A percentile compares a stretch with the other conserved stretches of the same genome.
These are phyloP conservation scores for Pentamera pediparva DNA, from an alignment of 53 echinoderm and acorn worm species.

Conservation along the genomic window DNA sequence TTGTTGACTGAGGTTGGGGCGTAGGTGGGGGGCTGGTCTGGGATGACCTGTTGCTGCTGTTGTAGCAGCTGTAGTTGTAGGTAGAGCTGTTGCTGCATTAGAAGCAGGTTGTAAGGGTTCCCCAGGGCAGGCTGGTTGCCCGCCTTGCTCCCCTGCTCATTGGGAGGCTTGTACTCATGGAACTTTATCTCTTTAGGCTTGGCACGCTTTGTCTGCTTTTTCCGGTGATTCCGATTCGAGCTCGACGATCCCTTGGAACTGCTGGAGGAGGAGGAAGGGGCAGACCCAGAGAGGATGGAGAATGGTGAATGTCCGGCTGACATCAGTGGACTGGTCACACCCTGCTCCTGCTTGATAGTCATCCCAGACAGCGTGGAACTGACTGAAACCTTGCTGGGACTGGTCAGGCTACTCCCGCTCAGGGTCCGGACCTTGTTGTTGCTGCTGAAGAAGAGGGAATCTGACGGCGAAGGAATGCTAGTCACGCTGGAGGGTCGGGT, in stretches of 20 bases:
- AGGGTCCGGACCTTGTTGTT: conserved; percentile 34
- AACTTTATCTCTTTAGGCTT: conserved; percentile 99
- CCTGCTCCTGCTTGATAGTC: conserved; percentile 75
- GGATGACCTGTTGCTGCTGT: conserved; percentile 83
- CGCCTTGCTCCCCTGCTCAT: conserved; percentile 71
- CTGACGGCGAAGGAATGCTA: conserved; percentile 69
- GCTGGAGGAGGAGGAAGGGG: conserved; percentile 40
- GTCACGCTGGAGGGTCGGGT: conserved; percentile 28
- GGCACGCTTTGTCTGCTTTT: conserved; percentile 83
- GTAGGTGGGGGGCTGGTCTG: conserved; percentile 40
- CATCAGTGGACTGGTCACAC: conserved; percentile 78
- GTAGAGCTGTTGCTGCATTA: conserved; percentile 92
- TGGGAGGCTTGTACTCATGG: conserved; percentile 97
- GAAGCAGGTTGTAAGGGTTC: conserved; percentile 74
- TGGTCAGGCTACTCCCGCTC: conserved; percentile 12
- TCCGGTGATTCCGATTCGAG: conserved; percentile 60
- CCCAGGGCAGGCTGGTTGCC: conserved; percentile 42
- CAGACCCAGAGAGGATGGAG: conserved; percentile 32
- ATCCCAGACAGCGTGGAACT: conserved; percentile 39
- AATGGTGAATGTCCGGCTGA: conserved; percentile 29
- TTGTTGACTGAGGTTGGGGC: neutral
- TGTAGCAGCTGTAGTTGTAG: conserved; percentile 87
- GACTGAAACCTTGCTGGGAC: conserved; percentile 27
- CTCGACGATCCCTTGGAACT: conserved; percentile 30
- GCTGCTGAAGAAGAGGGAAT: conserved; percentile 40